Evolutionary conservation across 2,888 invertebrate species (phyloP).

Genomic region (Eupithecia inturbata): DNA sequence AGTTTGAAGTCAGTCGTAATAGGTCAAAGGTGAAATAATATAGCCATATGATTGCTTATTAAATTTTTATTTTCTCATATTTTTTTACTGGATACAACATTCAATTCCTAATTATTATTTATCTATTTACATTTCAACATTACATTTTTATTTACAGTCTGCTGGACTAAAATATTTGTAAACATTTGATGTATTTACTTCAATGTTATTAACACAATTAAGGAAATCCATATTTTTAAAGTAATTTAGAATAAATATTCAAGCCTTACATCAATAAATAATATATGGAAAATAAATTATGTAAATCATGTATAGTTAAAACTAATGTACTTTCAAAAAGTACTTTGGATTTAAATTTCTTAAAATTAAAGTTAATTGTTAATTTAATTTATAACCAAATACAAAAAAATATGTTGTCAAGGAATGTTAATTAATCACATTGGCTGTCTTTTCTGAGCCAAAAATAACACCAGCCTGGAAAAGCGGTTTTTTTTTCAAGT

Average conservation of each 20-base stretch:
- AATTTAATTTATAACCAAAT: not conserved
- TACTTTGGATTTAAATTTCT: not conserved
- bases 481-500: not conserved
- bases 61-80: not conserved
- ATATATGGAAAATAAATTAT: not conserved
- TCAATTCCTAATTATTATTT: not conserved
- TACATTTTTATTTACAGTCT: constrained; percentile 7
- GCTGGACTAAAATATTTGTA: not conserved
- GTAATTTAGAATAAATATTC: not conserved
- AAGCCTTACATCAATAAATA: not conserved
- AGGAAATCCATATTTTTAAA: not conserved
- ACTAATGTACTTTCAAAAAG: not conserved
- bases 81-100: constrained; percentile 4
- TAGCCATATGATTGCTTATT: not conserved
- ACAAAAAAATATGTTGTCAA: not conserved
- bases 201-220: not conserved
- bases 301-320: not conserved
- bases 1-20: not conserved
- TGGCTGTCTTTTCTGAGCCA: not conserved
- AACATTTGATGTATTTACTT: not conserved
- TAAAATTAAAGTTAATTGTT: not conserved
- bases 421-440: constrained; percentile 3
- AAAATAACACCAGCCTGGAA: not conserved
- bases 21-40: not conserved
- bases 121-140: constrained; percentile 6